Evolutionary conservation across 2,888 invertebrate genomes (phyloP).

Genomic region (Miltochrista miniata): DNA sequence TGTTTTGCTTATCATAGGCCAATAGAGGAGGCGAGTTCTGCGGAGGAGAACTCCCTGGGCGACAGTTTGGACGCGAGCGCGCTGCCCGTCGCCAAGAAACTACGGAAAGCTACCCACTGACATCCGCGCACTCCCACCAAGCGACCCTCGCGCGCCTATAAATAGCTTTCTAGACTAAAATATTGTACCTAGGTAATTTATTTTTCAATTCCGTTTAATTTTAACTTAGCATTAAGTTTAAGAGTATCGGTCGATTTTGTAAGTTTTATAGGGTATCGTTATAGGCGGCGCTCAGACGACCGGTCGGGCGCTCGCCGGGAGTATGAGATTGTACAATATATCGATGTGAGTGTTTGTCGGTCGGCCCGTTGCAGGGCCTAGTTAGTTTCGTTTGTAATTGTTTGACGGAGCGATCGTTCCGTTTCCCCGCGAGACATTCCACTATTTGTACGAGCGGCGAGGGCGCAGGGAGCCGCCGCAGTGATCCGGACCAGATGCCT

Average conservation of each 20-base stretch:
- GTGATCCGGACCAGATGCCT: conserved; percentile 69
- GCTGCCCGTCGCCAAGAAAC: conserved; percentile 73
- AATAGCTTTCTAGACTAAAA: conserved; percentile 82
- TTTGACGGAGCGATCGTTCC: conserved; percentile 71
- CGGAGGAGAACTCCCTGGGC: conserved; percentile 82
- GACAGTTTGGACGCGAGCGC: conserved; percentile 62
- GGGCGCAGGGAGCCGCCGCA: conserved; percentile 49
- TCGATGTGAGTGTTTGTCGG: conserved; percentile 65
- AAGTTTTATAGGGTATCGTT: conserved; percentile 82
- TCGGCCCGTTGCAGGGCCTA: conserved; percentile 63
- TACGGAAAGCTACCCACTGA: conserved; percentile 79
- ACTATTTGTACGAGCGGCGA: conserved; percentile 74
- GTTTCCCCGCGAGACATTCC: conserved; percentile 82
- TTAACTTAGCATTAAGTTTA: conserved; percentile 82
- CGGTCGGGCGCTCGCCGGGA: conserved; percentile 56
- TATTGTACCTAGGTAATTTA: conserved; percentile 85
- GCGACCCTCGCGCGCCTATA: conserved; percentile 74
- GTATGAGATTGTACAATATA: conserved; percentile 72
- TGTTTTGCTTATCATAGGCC: conserved; percentile 52
- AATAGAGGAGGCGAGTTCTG: conserved; percentile 80
- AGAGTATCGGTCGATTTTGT: conserved; percentile 81
- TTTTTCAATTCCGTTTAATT: conserved; percentile 84
- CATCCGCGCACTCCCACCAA: conserved; percentile 67
- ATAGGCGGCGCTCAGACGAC: conserved; percentile 66
- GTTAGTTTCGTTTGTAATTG: conserved; percentile 74